Evolutionary conservation across 2,797 vertebrate species (phyloP).

Genomic region (Lepus oiostolus): DNA sequence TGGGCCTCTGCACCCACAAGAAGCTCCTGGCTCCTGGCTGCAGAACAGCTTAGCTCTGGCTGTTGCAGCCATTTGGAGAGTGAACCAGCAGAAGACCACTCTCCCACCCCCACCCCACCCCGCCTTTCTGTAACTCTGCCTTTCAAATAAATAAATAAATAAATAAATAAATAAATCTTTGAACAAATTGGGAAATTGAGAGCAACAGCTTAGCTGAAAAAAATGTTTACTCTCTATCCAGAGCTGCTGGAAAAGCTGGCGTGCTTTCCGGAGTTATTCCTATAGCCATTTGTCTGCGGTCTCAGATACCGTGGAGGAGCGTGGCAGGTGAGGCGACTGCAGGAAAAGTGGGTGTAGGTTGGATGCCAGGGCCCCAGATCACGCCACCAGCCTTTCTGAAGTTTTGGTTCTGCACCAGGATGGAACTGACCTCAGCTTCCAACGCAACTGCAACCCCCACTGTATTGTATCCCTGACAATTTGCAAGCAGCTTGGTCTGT

Average conservation of each 20-base stretch:
- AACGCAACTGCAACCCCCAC: background rate
- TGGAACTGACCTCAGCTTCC: background rate
- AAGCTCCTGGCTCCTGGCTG: too few species aligned
- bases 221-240: background rate
- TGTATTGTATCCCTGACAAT: background rate
- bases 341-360: background rate
- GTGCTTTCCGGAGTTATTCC: background rate
- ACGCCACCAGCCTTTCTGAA: background rate
- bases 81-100: too few species aligned
- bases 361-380: background rate
- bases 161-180: too few species aligned
- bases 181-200: background rate
- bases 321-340: background rate
- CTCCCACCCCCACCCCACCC: too few species aligned
- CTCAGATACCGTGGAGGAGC: background rate
- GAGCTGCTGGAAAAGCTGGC: background rate
- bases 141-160: too few species aligned
- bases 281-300: background rate
- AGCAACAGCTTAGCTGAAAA: conserved; percentile 8
- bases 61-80: too few species aligned
- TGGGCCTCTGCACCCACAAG: too few species aligned
- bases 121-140: too few species aligned
- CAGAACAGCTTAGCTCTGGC: too few species aligned
- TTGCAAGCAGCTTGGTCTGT: background rate
- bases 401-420: background rate